Percentiles rank a stretch among this genome's conserved stretches.
phyloP scores from a whole-genome alignment of 2,113 vertebrate genomes.

The Crocuta crocuta region DNA sequence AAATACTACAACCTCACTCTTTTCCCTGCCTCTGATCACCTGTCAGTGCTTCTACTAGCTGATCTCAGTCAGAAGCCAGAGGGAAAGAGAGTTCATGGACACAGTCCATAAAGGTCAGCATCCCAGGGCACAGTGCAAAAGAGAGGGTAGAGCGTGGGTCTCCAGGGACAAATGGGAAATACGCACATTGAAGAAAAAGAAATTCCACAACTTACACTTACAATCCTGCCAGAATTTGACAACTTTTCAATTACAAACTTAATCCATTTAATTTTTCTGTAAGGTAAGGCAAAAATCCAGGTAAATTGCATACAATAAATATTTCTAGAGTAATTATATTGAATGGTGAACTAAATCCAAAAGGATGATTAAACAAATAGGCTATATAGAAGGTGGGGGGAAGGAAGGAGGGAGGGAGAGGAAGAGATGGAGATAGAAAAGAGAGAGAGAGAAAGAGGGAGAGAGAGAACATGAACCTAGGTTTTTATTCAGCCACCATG shows the following conservation, averaged over 20 bases:
- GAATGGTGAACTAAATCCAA: constrained; percentile 29
- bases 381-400: neutral
- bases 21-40: neutral
- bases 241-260: neutral
- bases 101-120: neutral
- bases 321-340: constrained; percentile 27
- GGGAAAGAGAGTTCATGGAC: neutral
- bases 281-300: neutral
- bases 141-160: neutral
- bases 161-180: neutral
- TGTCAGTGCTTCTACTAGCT: neutral
- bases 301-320: neutral
- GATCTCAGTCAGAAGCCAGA: neutral
- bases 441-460: neutral
- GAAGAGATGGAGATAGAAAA: neutral
- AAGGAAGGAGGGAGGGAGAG: neutral
- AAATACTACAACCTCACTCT: neutral
- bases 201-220: neutral
- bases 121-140: neutral
- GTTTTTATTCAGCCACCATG: neutral
- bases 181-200: neutral
- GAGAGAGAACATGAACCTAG: neutral
- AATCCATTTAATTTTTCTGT: neutral
- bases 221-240: neutral
- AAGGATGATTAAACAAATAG: constrained; percentile 5